Base-by-base conservation (phyloP, 2,797 vertebrate genomes). In the Semotilus atromaculatus region DNA sequence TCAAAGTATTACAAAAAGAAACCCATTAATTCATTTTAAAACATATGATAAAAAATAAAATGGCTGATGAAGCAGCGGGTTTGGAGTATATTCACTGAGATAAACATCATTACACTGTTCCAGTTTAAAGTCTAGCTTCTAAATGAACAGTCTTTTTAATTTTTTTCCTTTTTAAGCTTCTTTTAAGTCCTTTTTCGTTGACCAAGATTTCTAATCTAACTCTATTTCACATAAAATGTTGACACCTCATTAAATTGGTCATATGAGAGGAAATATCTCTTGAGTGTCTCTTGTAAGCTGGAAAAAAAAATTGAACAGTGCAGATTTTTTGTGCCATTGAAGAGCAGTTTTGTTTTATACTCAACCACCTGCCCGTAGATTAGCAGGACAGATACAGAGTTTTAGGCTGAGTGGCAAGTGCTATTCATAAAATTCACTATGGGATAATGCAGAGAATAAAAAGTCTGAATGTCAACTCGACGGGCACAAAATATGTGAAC, bases 401-500 rank as follows among this genome's bases (percentile, higher is more conserved):
- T 95, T 94, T 95, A 97, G 97, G 97, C 96, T 96, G 97, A 99
- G 97, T 95, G 94, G 97, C 96, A 98, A 99, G 97, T 98, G 97
- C 97, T 97, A 97, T 94, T 95, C 94, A 96, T 94, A 96, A 97
- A 94, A 96, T 94, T 95, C 95, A 96, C 90, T 85, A 86, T 79
- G 81, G 96, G 96, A 93, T 88, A 94, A 94, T 93, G 92, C 93
- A 94, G 93, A 93, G 94, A 94, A 93, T 92, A 86, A 86, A 81
- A 87, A 77, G 88, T 85, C 90, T 82, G 84, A 91, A 90, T 90
- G 93, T 90, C 94, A 95, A 92, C 74, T 83, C 85, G 51, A 74
- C 26, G 60, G 81, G 67, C 48, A 87, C 77, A 67, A 60, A 74
- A 75, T 23, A 83, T 66, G 40, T 80, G 82, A 73, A 21, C 45